Conservation (phyloP, 2,888 invertebrate species). For the Horisme vitalbata region DNA sequence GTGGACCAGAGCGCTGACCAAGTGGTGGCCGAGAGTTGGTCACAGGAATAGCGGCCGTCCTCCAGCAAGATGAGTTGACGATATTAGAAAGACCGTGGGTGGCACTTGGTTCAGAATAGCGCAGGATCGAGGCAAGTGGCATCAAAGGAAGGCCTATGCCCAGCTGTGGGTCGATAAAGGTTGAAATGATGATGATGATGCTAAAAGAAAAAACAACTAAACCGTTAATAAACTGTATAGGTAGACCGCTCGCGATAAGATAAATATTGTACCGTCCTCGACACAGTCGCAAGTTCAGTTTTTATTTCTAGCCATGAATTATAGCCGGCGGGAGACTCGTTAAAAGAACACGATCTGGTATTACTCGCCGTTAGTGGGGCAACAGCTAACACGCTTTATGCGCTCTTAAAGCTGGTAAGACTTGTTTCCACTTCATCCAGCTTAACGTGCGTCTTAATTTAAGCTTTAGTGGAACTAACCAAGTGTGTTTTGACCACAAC, state of each 20-base stretch:
- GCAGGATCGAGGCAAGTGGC: too few species aligned
- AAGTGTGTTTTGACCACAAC: too few species aligned
- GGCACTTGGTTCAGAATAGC: too few species aligned
- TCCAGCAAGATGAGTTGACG: too few species aligned
- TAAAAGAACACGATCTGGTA: conserved; percentile 73
- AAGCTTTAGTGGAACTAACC: too few species aligned
- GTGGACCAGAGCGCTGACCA: too few species aligned
- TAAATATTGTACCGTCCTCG: conserved; percentile 39
- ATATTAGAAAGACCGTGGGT: too few species aligned
- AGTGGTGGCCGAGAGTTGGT: too few species aligned
- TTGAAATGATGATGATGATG: too few species aligned
- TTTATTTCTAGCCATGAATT: conserved; percentile 67
- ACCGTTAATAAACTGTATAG: conserved; percentile 22
- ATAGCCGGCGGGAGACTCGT: conserved; percentile 65
- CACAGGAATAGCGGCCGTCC: too few species aligned
- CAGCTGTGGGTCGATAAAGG: too few species aligned
- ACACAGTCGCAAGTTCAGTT: conserved; percentile 53
- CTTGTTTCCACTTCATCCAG: conserved; percentile 64
- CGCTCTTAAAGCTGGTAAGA: conserved; percentile 70
- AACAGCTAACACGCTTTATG: conserved; percentile 71
- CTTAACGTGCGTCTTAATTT: conserved; percentile 74
- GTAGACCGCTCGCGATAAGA: conserved; percentile 30
- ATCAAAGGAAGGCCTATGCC: too few species aligned
- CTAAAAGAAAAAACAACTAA: conserved; percentile 2
- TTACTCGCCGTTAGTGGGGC: conserved; percentile 63